phyloP scores from a whole-genome alignment of 1,140 invertebrate genomes.

The Drosophila sp. region DNA sequence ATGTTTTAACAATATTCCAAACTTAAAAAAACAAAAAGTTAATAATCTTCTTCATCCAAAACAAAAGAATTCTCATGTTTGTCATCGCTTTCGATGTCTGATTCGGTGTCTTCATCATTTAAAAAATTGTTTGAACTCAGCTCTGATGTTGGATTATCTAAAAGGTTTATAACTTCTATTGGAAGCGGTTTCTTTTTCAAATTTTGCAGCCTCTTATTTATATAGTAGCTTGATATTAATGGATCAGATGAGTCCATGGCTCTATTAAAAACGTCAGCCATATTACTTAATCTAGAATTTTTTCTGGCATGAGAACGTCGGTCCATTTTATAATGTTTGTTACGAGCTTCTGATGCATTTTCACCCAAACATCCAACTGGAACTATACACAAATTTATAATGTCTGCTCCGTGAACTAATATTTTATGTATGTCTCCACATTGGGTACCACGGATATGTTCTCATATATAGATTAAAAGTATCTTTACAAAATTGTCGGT shows the following conservation, averaged over 20 bases:
- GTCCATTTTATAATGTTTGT: constrained; percentile 15
- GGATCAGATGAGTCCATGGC: constrained; percentile 17
- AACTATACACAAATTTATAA: constrained; percentile 9
- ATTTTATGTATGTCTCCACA: constrained; percentile 12
- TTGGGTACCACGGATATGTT: constrained; percentile 23
- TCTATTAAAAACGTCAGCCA: constrained; percentile 13
- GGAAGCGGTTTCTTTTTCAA: neutral
- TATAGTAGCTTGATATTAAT: constrained; percentile 11
- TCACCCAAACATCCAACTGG: constrained; percentile 21
- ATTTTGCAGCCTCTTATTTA: constrained; percentile 3
- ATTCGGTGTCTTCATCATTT: too few relatives aligned
- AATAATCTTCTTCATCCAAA: neutral
- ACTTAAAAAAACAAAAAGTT: neutral
- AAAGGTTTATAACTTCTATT: constrained; percentile 1
- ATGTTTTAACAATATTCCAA: too few relatives aligned
- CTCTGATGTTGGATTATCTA: neutral
- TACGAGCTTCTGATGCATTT: too few relatives aligned
- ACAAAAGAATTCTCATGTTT: neutral
- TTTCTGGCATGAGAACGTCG: constrained; percentile 18
- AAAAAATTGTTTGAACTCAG: neutral
- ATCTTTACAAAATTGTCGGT: constrained; percentile 3
- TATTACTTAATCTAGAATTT: constrained; percentile 17
- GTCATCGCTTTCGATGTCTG: neutral
- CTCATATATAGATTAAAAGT: constrained; percentile 13
- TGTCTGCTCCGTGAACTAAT: constrained; percentile 19